Conservation (phyloP, 2,797 vertebrate genomes). For the Hippopotamyrus pictus region DNA sequence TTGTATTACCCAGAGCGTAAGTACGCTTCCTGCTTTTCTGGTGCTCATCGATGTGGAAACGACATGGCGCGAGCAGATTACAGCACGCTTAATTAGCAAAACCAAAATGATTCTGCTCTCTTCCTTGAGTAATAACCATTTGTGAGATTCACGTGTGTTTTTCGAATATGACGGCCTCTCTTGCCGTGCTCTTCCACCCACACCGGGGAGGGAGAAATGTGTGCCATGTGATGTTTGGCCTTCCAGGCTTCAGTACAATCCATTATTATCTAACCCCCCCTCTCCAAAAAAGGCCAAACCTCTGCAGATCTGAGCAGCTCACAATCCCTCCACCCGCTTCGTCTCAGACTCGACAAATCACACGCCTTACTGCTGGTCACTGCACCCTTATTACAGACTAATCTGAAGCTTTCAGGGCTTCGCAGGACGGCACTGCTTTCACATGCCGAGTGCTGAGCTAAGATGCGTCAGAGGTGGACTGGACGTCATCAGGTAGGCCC, state of each 20-base stretch:
- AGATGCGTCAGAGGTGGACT: not conserved
- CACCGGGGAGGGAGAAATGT: not conserved
- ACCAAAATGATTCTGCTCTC: not conserved
- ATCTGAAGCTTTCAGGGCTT: not conserved
- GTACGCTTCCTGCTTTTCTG: not conserved
- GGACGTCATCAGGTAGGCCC: not conserved
- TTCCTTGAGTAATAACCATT: not conserved
- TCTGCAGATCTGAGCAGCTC: not conserved
- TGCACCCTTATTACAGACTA: not conserved
- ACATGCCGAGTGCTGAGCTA: not conserved
- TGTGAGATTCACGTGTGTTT: not conserved
- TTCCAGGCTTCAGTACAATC: not conserved
- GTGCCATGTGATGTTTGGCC: not conserved
- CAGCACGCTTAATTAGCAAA: not conserved
- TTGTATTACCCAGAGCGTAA: not conserved
- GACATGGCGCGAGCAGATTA: not conserved
- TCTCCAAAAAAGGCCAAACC: not conserved
- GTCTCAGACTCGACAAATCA: not conserved
- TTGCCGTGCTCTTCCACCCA: not conserved
- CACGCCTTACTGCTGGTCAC: not conserved
- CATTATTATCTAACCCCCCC: constrained; percentile 3
- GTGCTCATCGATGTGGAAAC: not conserved
- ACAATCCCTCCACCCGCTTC: not conserved
- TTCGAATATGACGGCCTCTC: not conserved
- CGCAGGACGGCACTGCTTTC: not conserved